A percentile compares a stretch with the other conserved stretches of the same genome.
phyloP scores from a whole-genome alignment of 2,888 invertebrate genomes.

The Cephus sareptanus region DNA sequence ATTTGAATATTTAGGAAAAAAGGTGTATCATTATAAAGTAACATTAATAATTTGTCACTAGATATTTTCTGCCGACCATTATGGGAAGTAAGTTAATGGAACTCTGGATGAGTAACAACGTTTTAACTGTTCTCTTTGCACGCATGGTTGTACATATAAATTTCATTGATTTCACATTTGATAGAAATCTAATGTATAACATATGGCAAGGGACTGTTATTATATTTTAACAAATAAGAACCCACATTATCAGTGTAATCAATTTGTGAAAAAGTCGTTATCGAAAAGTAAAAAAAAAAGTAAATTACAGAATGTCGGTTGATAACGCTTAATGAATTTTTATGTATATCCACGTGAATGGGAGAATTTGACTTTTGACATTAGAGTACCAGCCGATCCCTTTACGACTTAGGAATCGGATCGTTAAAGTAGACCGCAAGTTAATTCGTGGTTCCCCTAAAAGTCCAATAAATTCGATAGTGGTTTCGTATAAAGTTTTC shows the following conservation, averaged over 20 bases:
- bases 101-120: neutral
- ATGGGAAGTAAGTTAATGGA: neutral
- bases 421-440: neutral
- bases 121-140: neutral
- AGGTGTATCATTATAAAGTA: neutral
- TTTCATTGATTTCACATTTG: neutral
- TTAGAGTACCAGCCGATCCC: neutral
- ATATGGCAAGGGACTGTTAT: neutral
- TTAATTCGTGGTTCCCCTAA: neutral
- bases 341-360: neutral
- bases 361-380: neutral
- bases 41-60: neutral
- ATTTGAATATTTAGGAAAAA: neutral
- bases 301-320: too few relatives aligned
- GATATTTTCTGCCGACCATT: neutral
- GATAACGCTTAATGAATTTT: too few relatives aligned
- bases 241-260: neutral
- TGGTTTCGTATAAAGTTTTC: neutral
- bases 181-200: neutral
- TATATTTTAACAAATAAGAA: neutral
- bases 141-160: neutral
- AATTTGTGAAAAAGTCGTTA: neutral
- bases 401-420: neutral
- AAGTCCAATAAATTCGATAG: neutral
- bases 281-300: too few relatives aligned